A percentile compares a stretch with the other conserved stretches of the same genome.
Evolutionary conservation across 1,140 invertebrate species (phyloP).

Genomic region (Brachionus koreanus): DNA sequence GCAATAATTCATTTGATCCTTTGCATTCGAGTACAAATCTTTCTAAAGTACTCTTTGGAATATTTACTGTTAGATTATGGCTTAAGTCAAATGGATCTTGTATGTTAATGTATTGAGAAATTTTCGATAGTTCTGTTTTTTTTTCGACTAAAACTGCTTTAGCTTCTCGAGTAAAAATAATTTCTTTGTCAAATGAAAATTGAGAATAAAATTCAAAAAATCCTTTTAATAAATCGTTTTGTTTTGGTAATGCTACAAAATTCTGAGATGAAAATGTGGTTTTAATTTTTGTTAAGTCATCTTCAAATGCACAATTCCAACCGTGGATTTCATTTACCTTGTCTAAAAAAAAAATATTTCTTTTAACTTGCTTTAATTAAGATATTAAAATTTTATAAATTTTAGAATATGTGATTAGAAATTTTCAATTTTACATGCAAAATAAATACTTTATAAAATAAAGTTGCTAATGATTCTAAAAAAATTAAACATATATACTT

Average conservation of each 20-base stretch:
- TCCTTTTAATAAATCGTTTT: constrained; percentile 37
- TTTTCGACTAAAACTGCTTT: neutral
- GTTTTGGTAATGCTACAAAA: neutral
- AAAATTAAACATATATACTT: too few species aligned
- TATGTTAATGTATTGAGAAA: constrained; percentile 3
- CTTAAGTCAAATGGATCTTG: constrained; percentile 42
- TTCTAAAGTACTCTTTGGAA: constrained; percentile 30
- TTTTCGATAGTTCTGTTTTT: constrained; percentile 5
- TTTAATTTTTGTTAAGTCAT: constrained; percentile 3
- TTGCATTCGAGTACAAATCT: constrained; percentile 12
- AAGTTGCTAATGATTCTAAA: too few species aligned
- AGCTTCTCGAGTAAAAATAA: neutral
- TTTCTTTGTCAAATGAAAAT: neutral
- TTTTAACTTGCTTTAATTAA: neutral
- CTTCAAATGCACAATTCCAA: constrained; percentile 41
- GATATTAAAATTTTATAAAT: neutral
- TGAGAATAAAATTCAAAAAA: constrained; percentile 39
- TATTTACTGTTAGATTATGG: constrained; percentile 8
- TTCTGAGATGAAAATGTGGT: neutral
- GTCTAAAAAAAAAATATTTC: neutral
- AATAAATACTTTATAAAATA: neutral
- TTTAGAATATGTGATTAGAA: neutral
- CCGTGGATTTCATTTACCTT: constrained; percentile 29
- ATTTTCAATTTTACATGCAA: too few species aligned
- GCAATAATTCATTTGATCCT: constrained; percentile 13